These are phyloP conservation scores for Galemys pyrenaicus DNA, from an alignment of 2,113 vertebrate genomes.

Conservation along the genomic window DNA sequence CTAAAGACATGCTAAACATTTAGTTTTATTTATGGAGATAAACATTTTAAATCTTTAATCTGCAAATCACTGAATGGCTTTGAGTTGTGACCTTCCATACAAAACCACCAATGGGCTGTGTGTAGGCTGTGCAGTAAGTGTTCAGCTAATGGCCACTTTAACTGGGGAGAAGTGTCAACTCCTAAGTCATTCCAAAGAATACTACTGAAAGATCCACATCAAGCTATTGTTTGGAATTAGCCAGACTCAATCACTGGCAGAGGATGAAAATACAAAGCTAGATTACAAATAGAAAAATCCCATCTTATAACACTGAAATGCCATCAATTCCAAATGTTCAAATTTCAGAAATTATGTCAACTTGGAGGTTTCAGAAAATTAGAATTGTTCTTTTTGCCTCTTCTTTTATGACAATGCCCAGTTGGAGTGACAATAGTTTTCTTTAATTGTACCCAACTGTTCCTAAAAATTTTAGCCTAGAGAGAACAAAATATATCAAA, in stretches of 20 bases:
- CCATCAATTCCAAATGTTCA: background rate
- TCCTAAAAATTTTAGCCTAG: background rate
- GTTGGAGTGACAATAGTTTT: background rate
- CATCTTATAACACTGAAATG: constrained; percentile 12
- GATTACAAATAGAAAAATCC: background rate
- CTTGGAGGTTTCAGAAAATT: background rate
- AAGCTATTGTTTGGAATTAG: constrained; percentile 42
- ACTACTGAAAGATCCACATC: constrained; percentile 37
- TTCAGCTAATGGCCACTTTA: constrained; percentile 63
- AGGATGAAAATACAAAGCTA: constrained; percentile 24
- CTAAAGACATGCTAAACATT: background rate
- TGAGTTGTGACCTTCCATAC: background rate
- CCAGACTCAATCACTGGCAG: background rate
- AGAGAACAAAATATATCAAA: constrained; percentile 29
- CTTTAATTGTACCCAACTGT: background rate
- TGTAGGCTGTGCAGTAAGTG: background rate
- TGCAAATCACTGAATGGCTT: background rate
- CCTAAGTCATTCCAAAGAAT: background rate
- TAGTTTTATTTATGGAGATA: background rate
- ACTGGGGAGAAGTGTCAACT: constrained; percentile 42
- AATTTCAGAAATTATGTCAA: constrained; percentile 4
- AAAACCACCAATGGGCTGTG: background rate
- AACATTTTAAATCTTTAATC: background rate
- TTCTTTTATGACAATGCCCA: background rate
- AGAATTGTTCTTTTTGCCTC: background rate